These are phyloP conservation scores for Menidia menidia DNA, from an alignment of 2,797 vertebrate genomes.

Conservation along the genomic window DNA sequence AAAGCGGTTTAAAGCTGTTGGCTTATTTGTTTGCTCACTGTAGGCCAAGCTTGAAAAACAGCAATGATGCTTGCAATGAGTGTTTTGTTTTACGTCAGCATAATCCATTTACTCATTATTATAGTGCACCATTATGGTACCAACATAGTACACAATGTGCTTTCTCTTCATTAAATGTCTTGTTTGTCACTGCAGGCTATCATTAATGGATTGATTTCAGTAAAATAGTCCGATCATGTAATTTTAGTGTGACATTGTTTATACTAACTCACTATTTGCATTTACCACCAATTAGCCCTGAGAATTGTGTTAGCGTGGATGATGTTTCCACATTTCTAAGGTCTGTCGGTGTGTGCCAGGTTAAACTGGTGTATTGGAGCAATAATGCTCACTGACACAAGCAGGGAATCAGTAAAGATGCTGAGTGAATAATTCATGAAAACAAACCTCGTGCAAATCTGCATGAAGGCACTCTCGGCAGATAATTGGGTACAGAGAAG, in stretches of 20 bases:
- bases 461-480: constrained; percentile 64
- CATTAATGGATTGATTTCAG: not conserved
- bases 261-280: constrained; percentile 46
- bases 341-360: constrained; percentile 42
- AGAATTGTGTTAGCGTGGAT: constrained; percentile 60
- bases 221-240: constrained; percentile 42
- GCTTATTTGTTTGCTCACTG: too few species aligned
- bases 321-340: constrained; percentile 39
- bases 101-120: too few species aligned
- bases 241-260: constrained; percentile 40
- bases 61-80: too few species aligned
- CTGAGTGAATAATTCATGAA: constrained; percentile 78
- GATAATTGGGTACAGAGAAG: constrained; percentile 46
- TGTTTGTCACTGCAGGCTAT: not conserved
- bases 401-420: constrained; percentile 64
- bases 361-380: constrained; percentile 59
- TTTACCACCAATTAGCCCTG: constrained; percentile 56
- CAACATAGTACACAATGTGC: too few species aligned
- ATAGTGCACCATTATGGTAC: too few species aligned
- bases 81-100: too few species aligned
- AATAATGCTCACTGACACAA: constrained; percentile 68
- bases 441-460: constrained; percentile 64
- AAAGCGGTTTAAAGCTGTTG: too few species aligned
- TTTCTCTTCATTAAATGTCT: too few species aligned
- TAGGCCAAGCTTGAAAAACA: too few species aligned